Base-by-base conservation (phyloP, 2,888 invertebrate species). In the Chrysolina oricalcia region DNA sequence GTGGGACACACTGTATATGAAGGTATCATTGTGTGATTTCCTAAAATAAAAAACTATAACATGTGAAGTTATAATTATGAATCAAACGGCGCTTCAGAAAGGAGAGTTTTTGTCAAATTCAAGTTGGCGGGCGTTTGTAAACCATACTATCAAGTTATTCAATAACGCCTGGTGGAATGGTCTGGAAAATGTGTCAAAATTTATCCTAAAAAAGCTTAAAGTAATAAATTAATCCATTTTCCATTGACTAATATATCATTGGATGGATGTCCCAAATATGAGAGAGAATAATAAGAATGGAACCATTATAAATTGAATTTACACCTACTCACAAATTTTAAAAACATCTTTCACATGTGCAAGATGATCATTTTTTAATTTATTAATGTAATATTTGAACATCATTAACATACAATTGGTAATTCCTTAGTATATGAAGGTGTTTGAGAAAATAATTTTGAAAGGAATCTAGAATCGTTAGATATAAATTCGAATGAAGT, bases 381-480 rank as follows among this genome's bases (percentile, higher is more conserved):
- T 76, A 78, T 76, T 75, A 70, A 59, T 72, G 73, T 70, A 77
- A 79, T 76, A 76, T 73, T 73, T 76, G 66, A 73, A 73, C 65
- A 48, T 75, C 69, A 73, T 80, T 80, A 80, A 72, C 80, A 80
- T 76, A 76, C 71, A 77, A 75, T 77, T 70, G 78, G 66, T 80
- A 80, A 80, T 80, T 77, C 48, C 50, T 68, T 72, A 64, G 67
- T 69, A 73, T 74, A 66, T 66, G 21, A 19, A 40, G 19, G 19
- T 78, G 74, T 75, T 75, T 77, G 66, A 69, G 69, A 69, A 75
- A 75, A 69, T 46, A 67, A 62, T 74, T 77, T 65, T 50, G 17
- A 59, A 69, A 71, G 62, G 68, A 67, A 43, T 71, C 72, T 63
- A 68, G 53, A 53, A 50, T 41, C 41, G 21, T 64, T 41, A 43